phyloP scores from a whole-genome alignment of 1,140 invertebrate genomes.

The Monochamus saltuarius region DNA sequence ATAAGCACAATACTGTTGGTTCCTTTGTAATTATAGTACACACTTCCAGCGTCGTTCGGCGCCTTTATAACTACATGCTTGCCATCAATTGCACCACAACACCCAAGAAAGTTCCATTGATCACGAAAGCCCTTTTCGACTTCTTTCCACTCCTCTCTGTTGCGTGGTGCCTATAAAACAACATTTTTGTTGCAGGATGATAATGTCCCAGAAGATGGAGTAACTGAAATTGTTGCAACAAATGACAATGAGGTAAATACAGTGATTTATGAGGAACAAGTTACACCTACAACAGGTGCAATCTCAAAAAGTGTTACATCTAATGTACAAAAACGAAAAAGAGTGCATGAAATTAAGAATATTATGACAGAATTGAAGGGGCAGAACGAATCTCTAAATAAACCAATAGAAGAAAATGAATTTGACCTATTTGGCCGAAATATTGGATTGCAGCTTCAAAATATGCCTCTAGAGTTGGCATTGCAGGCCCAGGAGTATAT shows the following conservation, averaged over 20 bases:
- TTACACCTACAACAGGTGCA: neutral
- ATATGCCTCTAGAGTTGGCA: neutral
- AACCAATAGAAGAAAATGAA: too few species aligned
- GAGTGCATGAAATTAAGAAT: neutral
- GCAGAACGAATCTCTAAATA: too few species aligned
- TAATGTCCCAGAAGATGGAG: slow-evolving; percentile 1
- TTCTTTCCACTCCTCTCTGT: neutral
- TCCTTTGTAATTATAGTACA: slow-evolving; percentile 28
- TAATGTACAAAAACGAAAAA: neutral
- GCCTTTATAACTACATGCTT: neutral
- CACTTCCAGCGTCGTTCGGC: slow-evolving; percentile 12
- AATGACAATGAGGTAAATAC: neutral
- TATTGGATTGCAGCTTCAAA: neutral
- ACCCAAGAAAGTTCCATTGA: neutral
- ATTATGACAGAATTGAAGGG: neutral
- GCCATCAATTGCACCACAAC: neutral
- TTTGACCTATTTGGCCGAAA: too few species aligned
- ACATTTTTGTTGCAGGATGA: neutral
- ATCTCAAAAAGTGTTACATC: neutral
- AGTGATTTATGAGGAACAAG: neutral
- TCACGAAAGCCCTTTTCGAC: neutral
- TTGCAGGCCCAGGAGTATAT: neutral
- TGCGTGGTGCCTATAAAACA: neutral
- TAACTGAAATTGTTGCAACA: neutral
- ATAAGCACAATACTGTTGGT: slow-evolving; percentile 31